phyloP scores from a whole-genome alignment of 2,797 vertebrate species.

The Bovichtus diacanthus region DNA sequence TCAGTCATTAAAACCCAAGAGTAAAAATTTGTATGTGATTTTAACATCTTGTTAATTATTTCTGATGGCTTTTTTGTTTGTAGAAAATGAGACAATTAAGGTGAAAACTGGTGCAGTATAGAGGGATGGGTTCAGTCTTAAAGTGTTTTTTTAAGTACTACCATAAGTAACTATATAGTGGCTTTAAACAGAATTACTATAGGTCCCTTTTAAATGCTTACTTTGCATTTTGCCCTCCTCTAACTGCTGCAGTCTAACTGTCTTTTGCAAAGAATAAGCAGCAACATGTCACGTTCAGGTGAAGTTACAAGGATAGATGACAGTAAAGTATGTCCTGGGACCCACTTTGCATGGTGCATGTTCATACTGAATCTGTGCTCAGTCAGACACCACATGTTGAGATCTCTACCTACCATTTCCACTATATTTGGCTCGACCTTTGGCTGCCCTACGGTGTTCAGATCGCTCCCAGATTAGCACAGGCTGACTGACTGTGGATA shows the following conservation, averaged over 20 bases:
- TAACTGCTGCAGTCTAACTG: not conserved
- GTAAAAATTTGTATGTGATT: not conserved
- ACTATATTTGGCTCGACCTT: constrained; percentile 21
- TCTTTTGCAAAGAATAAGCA: not conserved
- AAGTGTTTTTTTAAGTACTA: not conserved
- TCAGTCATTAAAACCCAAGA: not conserved
- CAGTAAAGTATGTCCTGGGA: not conserved
- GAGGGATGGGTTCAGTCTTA: not conserved
- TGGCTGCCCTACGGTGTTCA: constrained; percentile 35
- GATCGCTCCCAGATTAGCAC: constrained; percentile 43
- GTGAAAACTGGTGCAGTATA: not conserved
- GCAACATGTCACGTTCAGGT: not conserved
- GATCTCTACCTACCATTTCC: constrained; percentile 1
- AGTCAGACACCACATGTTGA: constrained; percentile 11
- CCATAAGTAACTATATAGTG: too few relatives aligned
- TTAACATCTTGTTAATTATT: not conserved
- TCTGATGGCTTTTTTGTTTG: not conserved
- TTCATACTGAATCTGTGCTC: not conserved
- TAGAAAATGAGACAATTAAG: not conserved
- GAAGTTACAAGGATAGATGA: not conserved
- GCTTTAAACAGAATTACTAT: not conserved
- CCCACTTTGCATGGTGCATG: not conserved
- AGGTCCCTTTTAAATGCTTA: not conserved
- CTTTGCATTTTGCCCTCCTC: not conserved
- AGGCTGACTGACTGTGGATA: not conserved